Percentiles rank a stretch among this genome's conserved stretches.
Conservation (phyloP, 1,140 invertebrate species). For the Catajapyx aquilonaris region DNA sequence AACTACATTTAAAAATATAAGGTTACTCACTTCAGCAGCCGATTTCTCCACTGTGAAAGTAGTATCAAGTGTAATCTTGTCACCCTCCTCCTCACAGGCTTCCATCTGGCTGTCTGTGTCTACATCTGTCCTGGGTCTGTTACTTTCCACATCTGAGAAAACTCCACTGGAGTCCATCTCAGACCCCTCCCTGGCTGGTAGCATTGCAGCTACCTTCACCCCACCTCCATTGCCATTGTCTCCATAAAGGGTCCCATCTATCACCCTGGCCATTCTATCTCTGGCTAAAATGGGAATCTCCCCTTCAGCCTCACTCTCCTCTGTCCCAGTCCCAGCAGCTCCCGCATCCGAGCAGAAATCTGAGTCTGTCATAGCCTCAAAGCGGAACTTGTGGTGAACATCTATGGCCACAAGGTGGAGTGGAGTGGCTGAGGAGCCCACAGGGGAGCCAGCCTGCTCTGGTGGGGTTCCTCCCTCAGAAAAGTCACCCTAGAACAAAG, state of each 20-base stretch:
- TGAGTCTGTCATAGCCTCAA: slow-evolving; percentile 66
- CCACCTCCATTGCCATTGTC: slow-evolving; percentile 18
- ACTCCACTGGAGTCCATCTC: slow-evolving; percentile 70
- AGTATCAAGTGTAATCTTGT: too few relatives aligned
- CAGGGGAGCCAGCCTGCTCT: neutral
- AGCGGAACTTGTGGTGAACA: neutral
- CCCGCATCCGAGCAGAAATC: slow-evolving; percentile 44
- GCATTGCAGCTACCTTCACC: neutral
- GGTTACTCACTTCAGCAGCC: too few relatives aligned
- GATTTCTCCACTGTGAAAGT: too few relatives aligned
- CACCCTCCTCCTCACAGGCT: too few relatives aligned
- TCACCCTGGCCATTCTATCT: slow-evolving; percentile 50
- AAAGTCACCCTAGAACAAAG: neutral
- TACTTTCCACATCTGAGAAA: slow-evolving; percentile 63
- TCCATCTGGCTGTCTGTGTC: too few relatives aligned
- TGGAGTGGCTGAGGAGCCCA: neutral
- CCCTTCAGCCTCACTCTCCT: slow-evolving; percentile 30
- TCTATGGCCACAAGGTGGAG: neutral
- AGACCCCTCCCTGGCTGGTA: neutral
- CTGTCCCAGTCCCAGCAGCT: slow-evolving; percentile 35
- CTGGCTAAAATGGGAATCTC: slow-evolving; percentile 23
- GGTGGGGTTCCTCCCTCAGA: neutral
- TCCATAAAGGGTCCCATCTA: slow-evolving; percentile 62
- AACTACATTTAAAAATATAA: too few relatives aligned
- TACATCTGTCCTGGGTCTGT: too few relatives aligned